Conservation (phyloP, 1,140 invertebrate genomes). For the Zophobas atratus region DNA sequence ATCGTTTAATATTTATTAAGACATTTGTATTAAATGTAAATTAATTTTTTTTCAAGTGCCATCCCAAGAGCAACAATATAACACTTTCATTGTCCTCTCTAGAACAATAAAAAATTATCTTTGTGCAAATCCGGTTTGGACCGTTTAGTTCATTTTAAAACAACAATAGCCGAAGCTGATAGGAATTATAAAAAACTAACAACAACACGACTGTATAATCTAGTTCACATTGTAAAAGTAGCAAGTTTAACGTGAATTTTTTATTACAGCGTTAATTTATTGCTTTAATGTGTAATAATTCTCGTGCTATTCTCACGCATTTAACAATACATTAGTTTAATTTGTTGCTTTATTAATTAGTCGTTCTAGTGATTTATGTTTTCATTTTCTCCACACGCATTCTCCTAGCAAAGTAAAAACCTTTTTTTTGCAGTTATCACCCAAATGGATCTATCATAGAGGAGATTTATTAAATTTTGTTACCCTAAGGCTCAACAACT, state of each 20-base stretch:
- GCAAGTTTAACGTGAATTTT: conserved; percentile 30
- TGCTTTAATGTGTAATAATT: conserved; percentile 31
- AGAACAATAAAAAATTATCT: conserved; percentile 30
- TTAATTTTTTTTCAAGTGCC: conserved; percentile 16
- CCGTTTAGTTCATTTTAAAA: conserved; percentile 7
- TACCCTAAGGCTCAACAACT: conserved; percentile 5
- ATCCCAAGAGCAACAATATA: conserved; percentile 20
- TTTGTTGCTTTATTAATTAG: conserved; percentile 41
- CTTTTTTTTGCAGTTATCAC: conserved; percentile 20
- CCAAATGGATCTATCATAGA: conserved; percentile 7
- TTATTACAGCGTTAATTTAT: conserved; percentile 32
- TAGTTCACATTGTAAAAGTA: conserved; percentile 36
- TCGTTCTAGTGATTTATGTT: conserved; percentile 35
- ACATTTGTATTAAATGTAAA: conserved; percentile 28
- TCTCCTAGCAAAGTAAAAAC: conserved; percentile 4
- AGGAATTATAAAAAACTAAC: conserved; percentile 17
- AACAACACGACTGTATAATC: conserved; percentile 23
- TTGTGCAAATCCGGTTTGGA: conserved; percentile 21
- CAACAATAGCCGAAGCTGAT: conserved; percentile 31
- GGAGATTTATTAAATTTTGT: conserved; percentile 28
- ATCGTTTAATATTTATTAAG: conserved; percentile 16
- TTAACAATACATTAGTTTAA: conserved; percentile 42
- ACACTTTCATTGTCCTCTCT: conserved; percentile 20
- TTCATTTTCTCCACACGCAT: conserved; percentile 17
- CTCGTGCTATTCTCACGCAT: conserved; percentile 37